These are phyloP conservation scores for Spondyliosoma cantharus DNA, from an alignment of 2,797 vertebrate species.

Conservation along the genomic window DNA sequence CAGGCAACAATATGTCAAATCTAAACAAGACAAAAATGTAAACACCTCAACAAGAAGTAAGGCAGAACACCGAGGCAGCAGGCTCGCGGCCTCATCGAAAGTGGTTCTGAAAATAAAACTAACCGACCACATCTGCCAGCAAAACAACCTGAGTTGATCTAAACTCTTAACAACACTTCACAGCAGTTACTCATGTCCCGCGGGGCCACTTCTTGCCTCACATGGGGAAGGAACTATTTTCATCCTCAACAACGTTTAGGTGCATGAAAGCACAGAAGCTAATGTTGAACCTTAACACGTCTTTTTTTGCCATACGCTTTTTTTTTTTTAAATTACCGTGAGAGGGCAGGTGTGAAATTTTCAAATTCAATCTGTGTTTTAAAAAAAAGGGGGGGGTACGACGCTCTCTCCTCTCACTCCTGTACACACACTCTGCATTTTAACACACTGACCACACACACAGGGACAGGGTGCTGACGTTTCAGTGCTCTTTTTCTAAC, in stretches of 20 bases:
- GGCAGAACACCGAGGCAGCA: neutral
- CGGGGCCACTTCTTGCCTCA: neutral
- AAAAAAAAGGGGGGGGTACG: slow-evolving; percentile 27
- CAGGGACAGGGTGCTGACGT: slow-evolving; percentile 28
- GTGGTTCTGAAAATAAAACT: neutral
- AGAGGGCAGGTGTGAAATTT: slow-evolving; percentile 15
- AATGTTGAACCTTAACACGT: slow-evolving; percentile 40
- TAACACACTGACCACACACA: slow-evolving; percentile 18
- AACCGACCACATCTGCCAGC: neutral
- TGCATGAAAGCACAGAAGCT: neutral
- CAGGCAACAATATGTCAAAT: slow-evolving; percentile 10
- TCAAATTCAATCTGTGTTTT: slow-evolving; percentile 9
- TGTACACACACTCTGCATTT: slow-evolving; percentile 2
- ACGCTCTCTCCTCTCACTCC: neutral
- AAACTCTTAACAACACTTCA: neutral
- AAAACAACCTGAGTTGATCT: neutral
- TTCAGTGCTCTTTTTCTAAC: slow-evolving; percentile 42
- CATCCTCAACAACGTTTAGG: neutral
- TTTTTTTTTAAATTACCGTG: neutral
- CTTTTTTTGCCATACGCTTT: neutral
- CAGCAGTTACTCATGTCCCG: neutral
- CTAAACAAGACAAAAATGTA: slow-evolving; percentile 1
- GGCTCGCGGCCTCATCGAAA: neutral
- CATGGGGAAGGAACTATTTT: neutral
- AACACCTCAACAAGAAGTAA: slow-evolving; percentile 4